These are phyloP conservation scores for Camponotus pennsylvanicus DNA, from an alignment of 1,140 invertebrate species.

Conservation along the genomic window DNA sequence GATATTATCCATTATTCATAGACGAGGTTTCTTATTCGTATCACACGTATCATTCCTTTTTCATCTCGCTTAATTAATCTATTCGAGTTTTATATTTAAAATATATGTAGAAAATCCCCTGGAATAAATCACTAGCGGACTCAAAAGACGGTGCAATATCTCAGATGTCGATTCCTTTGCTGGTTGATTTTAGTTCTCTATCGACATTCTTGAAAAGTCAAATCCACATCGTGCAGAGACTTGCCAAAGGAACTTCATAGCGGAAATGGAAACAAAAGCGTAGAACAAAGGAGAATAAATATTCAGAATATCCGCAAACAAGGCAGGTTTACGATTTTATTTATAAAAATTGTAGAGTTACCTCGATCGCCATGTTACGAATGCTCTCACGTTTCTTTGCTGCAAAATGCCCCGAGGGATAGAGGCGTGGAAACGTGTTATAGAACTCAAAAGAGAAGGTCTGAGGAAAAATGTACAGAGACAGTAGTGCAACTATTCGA, in stretches of 20 bases:
- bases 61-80: constrained; percentile 19
- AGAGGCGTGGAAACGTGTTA: constrained; percentile 51
- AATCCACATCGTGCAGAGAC: constrained; percentile 57
- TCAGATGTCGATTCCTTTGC: constrained; percentile 60
- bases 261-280: constrained; percentile 58
- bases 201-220: constrained; percentile 62
- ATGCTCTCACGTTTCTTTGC: constrained; percentile 58
- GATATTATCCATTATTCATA: neutral
- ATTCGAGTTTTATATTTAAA: constrained; percentile 20
- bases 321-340: constrained; percentile 61
- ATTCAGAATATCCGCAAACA: constrained; percentile 63
- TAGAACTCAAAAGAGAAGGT: constrained; percentile 48
- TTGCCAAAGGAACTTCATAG: constrained; percentile 45
- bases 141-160: constrained; percentile 59
- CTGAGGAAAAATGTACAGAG: constrained; percentile 34
- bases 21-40: neutral
- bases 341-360: constrained; percentile 63
- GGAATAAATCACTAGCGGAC: constrained; percentile 54
- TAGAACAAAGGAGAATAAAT: constrained; percentile 61
- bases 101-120: constrained; percentile 19
- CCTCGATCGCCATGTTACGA: constrained; percentile 59
- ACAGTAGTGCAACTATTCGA: constrained; percentile 48
- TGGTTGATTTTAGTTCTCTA: constrained; percentile 60
- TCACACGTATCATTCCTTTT: neutral
- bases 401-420: constrained; percentile 45